Base-by-base conservation (phyloP, 2,888 invertebrate genomes). In the Leptopilina myrica region DNA sequence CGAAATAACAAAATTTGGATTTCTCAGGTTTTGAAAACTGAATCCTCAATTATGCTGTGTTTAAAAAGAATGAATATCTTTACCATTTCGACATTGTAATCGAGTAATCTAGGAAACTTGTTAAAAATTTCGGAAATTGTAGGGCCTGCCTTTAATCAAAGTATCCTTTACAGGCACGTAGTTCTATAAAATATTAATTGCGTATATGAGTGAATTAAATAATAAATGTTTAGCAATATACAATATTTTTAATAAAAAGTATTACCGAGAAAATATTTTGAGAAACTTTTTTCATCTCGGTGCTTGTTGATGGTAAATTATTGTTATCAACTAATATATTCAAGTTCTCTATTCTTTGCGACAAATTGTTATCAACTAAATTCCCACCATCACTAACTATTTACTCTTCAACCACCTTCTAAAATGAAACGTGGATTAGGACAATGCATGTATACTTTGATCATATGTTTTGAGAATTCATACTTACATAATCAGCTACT, bases 131-230 rank as follows among this genome's bases (percentile, higher is more conserved):
- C 6, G 4, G n/a, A 59, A 15, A 15, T 56, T 56, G 56, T 56
- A 56, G 8, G 8, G 12, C 56, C 8, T 56, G 5, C 56, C 12
- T 8, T 56, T 56, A 56, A 14, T 12, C n/a, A n/a, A n/a, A n/a
- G 65, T 20, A 43, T 46, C 12, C 64, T 15, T 64, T 8, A 79
- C 69, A 20, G 77, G 66, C 53, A 46, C 49, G 56, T 56, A 59
- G 8, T 14, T 64, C 75, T 77, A 33, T 53, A 75, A 20, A 75
- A 75, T 56, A 75, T 62, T 62, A 62, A 62, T 62, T 15, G 20
- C n/a, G 11, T 62, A 62, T 62, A 7, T 62, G 2, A 20, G 20
- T 15, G 7, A 15, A 62, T 62, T 62, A 62, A 62, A 15, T 62
- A 62, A 5, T 62, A 62, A 20, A 3, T 8, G 20, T n/a, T 62